Evolutionary conservation across 2,797 vertebrate genomes (phyloP), one percentile per base, ranked within the genome.

Genomic region (Channallabes apus): DNA sequence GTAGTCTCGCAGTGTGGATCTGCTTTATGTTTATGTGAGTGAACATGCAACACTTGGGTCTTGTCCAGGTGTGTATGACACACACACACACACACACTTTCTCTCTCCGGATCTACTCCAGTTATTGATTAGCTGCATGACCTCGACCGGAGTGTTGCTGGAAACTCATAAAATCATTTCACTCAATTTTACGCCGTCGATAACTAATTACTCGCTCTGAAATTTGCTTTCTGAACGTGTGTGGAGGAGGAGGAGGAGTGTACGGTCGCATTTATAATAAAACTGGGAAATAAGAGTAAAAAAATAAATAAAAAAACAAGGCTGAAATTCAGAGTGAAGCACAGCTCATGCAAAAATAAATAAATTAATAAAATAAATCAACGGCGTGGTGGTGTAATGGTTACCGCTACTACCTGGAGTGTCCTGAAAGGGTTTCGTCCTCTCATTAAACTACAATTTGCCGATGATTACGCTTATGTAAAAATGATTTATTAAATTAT

Each of bases 201-300:
- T 94, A 95, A 94, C 91, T 93, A 94, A 96, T 95, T 94, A 94
- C 92, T 91, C 90, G 91, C 91, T 88, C 89, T 88, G 90, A 89
- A 94, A 93, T 93, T 93, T 92, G 89, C 91, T 89, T 88, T 89
- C 88, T 86, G 88, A 91, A 92, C 92, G 89, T 90, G 88, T 91
- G 75, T 35, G 56, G 75, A 77, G 29, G 41, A 90, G 90, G 41
- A 90, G 90, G 91, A 93, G 93, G 90, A 90, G 92, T 91, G 93
- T 92, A 88, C 89, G 24, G 86, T 87, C 87, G 89, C 24, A 91
- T 94, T 93, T 93, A 87, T 93, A 94, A 93, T 2, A 12, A 94
- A 92, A 93, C 90, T 92, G 93, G 93, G 92, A 86, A 93, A 90
- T 77, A 86, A 73, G 0, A 88, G 87, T 86, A 0, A 20, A 84